phyloP scores from a whole-genome alignment of 2,113 vertebrate species.

The Lamprologus tigripictilis region DNA sequence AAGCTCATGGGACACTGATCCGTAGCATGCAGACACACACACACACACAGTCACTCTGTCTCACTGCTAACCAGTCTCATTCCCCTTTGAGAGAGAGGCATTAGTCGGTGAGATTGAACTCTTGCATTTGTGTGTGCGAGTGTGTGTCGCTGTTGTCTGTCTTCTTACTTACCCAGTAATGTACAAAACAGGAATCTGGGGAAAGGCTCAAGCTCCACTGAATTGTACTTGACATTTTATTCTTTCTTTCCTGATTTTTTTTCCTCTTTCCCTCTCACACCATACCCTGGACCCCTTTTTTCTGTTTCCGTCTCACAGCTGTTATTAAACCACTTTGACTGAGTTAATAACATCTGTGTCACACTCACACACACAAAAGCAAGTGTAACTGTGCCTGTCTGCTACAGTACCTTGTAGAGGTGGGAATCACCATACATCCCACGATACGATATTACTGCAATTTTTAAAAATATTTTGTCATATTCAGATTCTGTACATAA shows the following conservation, averaged over 20 bases:
- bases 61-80: constrained; percentile 56
- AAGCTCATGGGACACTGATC: constrained; percentile 26
- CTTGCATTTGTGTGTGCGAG: neutral
- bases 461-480: fast-evolving
- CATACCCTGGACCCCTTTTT: neutral
- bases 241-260: neutral
- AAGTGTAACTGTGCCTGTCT: neutral
- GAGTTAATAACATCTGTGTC: constrained; percentile 39
- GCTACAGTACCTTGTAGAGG: neutral
- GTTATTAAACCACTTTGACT: constrained; percentile 31
- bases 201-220: neutral
- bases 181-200: constrained; percentile 35
- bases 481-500: too few species aligned
- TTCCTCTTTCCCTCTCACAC: neutral
- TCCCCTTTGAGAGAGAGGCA: constrained; percentile 56
- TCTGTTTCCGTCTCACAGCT: neutral
- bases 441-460: too few species aligned
- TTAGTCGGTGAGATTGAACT: constrained; percentile 73
- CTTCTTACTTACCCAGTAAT: constrained; percentile 18
- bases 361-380: neutral
- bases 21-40: neutral
- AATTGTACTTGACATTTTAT: constrained; percentile 35
- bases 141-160: neutral
- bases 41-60: neutral
- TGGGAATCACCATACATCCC: too few species aligned